Evolutionary conservation across 1,140 invertebrate genomes (phyloP).

Genomic region (Drosophila ananassae): DNA sequence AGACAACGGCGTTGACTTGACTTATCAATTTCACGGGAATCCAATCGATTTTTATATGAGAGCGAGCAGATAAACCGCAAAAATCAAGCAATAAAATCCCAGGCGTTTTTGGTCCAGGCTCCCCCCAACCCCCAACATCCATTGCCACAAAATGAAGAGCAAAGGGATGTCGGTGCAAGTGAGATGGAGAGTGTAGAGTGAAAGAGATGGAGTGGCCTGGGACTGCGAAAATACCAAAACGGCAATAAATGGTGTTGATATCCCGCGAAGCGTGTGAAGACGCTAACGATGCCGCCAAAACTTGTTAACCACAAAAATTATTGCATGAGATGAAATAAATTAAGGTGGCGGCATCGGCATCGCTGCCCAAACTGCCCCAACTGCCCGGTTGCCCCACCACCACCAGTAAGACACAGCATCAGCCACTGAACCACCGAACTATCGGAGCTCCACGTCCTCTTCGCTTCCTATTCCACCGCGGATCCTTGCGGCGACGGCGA

Average conservation of each 20-base stretch:
- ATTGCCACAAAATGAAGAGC: constrained; percentile 20
- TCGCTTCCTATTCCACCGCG: constrained; percentile 73
- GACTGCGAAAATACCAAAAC: constrained; percentile 78
- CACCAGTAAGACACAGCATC: not conserved
- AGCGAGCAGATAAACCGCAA: constrained; percentile 81
- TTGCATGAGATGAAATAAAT: constrained; percentile 83
- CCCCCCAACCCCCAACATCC: not conserved
- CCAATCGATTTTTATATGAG: constrained; percentile 83
- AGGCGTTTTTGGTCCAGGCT: constrained; percentile 37
- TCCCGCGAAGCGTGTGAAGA: constrained; percentile 83
- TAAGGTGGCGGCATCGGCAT: constrained; percentile 76
- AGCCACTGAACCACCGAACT: constrained; percentile 44
- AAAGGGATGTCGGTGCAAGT: constrained; percentile 62
- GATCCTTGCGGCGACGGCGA: constrained; percentile 76
- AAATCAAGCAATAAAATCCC: constrained; percentile 78
- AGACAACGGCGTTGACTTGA: constrained; percentile 71
- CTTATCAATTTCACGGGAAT: constrained; percentile 84
- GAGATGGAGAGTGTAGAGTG: not conserved
- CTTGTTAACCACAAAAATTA: constrained; percentile 83
- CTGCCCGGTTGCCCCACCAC: constrained; percentile 31
- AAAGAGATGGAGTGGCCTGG: constrained; percentile 41
- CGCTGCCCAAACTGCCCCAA: constrained; percentile 43
- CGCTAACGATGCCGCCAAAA: constrained; percentile 83
- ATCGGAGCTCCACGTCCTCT: constrained; percentile 65
- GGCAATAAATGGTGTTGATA: constrained; percentile 84